Conservation (phyloP, 2,888 invertebrate species). For the Elegia similella region DNA sequence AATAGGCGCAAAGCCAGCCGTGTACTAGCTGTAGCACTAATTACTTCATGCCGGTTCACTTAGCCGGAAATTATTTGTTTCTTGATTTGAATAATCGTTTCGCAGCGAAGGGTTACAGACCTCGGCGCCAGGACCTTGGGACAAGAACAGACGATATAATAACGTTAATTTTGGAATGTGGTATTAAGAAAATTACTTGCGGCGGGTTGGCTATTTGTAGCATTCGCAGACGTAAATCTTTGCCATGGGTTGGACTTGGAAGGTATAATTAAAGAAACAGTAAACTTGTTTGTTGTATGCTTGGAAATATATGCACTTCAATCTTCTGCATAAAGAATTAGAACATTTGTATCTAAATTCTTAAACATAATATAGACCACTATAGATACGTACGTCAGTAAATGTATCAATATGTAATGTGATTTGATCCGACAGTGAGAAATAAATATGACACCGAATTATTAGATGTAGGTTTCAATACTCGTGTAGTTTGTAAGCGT, state of each 20-base stretch:
- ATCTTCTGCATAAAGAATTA: too few relatives aligned
- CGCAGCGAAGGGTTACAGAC: constrained; percentile 58
- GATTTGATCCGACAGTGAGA: constrained; percentile 4
- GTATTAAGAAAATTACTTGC: constrained; percentile 12
- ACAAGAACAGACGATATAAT: constrained; percentile 8
- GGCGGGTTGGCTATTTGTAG: neutral
- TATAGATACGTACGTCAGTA: too few relatives aligned
- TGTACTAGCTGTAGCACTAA: constrained; percentile 42
- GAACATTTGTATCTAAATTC: too few relatives aligned
- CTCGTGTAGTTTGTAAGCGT: constrained; percentile 29
- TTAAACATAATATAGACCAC: too few relatives aligned
- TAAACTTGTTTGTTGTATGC: neutral
- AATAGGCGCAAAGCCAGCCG: constrained; percentile 63
- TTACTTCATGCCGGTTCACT: constrained; percentile 62
- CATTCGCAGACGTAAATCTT: neutral
- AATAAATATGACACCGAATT: constrained; percentile 32
- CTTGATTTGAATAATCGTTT: constrained; percentile 62
- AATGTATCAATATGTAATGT: neutral
- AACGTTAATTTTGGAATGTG: constrained; percentile 12
- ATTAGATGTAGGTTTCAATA: constrained; percentile 27
- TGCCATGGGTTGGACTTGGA: neutral
- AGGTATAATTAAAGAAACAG: neutral
- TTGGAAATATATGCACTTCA: neutral
- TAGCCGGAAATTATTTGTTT: constrained; percentile 74
- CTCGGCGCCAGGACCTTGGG: constrained; percentile 30